Conservation (phyloP, 2,113 vertebrate genomes). For the Lamprologus tigripictilis region DNA sequence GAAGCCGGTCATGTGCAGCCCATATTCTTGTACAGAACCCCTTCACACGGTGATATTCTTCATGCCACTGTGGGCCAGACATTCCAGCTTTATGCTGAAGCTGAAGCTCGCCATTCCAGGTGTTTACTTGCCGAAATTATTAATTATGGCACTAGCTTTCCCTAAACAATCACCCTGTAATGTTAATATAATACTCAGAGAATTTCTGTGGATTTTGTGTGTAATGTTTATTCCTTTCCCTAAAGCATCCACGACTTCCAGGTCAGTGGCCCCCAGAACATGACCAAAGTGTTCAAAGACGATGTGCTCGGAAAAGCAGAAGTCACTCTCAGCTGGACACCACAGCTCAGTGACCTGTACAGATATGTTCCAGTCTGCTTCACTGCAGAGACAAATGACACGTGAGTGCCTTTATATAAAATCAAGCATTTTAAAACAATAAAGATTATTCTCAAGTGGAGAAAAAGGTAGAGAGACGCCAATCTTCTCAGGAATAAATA, state of each 20-base stretch:
- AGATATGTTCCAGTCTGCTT: conserved; percentile 61
- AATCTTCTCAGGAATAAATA: neutral
- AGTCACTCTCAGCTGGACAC: conserved; percentile 56
- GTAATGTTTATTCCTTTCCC: neutral
- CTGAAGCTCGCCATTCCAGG: conserved; percentile 31
- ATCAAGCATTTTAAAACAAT: neutral
- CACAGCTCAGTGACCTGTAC: conserved; percentile 22
- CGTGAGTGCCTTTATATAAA: conserved; percentile 7
- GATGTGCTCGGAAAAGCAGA: neutral
- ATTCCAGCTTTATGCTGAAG: conserved; percentile 31
- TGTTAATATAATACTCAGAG: neutral
- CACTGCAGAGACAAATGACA: conserved; percentile 57
- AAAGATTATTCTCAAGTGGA: neutral
- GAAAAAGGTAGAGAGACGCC: neutral
- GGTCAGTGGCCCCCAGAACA: conserved; percentile 62
- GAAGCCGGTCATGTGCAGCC: conserved; percentile 29
- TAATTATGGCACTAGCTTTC: neutral
- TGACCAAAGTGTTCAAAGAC: conserved; percentile 43
- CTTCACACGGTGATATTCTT: conserved; percentile 27
- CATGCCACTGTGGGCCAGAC: conserved; percentile 42
- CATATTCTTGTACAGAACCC: conserved; percentile 45
- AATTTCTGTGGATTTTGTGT: neutral
- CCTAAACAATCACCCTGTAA: neutral
- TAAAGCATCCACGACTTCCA: conserved; percentile 64
- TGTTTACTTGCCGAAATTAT: neutral